Percentiles rank a stretch among this genome's conserved stretches.
Conservation (phyloP, 2,888 invertebrate genomes). For the Digitonthophagus gazella region DNA sequence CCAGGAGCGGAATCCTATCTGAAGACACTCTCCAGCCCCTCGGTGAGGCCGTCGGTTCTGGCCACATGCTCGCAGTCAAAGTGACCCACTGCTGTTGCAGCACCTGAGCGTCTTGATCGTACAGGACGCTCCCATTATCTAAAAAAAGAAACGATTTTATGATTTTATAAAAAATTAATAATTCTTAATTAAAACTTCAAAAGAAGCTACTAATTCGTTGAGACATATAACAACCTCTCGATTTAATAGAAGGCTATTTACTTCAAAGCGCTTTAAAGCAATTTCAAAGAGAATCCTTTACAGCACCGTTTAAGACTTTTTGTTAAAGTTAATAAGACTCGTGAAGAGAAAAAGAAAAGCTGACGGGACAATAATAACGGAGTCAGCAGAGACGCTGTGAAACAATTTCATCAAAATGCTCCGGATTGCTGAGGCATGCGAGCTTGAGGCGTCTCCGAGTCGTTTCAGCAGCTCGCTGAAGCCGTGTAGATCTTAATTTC, state of each 20-base stretch:
- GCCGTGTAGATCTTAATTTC: neutral
- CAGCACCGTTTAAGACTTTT: too few relatives aligned
- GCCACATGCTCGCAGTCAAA: conserved; percentile 56
- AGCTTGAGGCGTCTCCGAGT: neutral
- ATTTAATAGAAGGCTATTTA: too few relatives aligned
- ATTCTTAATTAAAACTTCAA: too few relatives aligned
- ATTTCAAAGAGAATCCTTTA: too few relatives aligned
- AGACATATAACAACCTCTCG: too few relatives aligned
- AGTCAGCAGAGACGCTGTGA: too few relatives aligned
- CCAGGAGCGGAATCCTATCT: conserved; percentile 52
- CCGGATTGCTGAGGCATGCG: neutral
- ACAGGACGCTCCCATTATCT: conserved; percentile 45
- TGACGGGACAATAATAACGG: too few relatives aligned
- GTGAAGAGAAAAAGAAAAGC: neutral
- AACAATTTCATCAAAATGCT: neutral
- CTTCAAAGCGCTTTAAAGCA: too few relatives aligned
- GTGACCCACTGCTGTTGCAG: conserved; percentile 56
- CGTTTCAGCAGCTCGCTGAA: neutral
- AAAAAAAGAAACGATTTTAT: conserved; percentile 28
- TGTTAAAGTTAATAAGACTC: too few relatives aligned
- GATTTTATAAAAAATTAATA: neutral
- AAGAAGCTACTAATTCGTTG: too few relatives aligned
- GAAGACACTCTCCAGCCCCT: conserved; percentile 52
- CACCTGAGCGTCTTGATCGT: conserved; percentile 42
- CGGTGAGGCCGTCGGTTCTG: conserved; percentile 48